Evolutionary conservation across 2,888 invertebrate species (phyloP).

Genomic region (Lissonota sp.): DNA sequence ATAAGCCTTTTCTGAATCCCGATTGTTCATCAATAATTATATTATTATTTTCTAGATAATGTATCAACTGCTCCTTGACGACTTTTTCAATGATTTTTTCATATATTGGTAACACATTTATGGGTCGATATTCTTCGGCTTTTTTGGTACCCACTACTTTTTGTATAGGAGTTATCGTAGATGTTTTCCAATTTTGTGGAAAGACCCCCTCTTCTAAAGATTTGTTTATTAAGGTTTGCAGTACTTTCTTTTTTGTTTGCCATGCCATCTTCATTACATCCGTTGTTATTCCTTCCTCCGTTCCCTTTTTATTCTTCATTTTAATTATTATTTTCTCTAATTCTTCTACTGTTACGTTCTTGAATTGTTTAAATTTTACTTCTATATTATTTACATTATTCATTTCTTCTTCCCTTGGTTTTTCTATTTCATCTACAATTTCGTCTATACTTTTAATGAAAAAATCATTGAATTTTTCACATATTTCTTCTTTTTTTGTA

Average conservation of each 20-base stretch:
- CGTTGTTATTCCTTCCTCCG: slow-evolving; percentile 21
- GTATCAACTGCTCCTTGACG: neutral
- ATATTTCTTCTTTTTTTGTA: neutral
- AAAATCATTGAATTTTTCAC: slow-evolving; percentile 9
- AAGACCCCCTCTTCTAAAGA: slow-evolving; percentile 24
- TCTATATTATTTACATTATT: no score
- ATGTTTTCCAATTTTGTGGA: slow-evolving; percentile 36
- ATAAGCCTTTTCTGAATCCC: no score
- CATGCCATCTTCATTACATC: neutral
- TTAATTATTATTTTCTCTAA: neutral
- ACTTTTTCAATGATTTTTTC: slow-evolving; percentile 9
- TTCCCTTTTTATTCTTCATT: slow-evolving; percentile 16
- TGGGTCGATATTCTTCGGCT: slow-evolving; percentile 15
- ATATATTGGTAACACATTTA: slow-evolving; percentile 12
- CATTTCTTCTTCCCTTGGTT: neutral
- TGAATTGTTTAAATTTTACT: neutral
- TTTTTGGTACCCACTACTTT: slow-evolving; percentile 13
- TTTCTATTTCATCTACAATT: neutral
- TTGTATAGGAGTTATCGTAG: slow-evolving; percentile 29
- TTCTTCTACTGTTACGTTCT: neutral
- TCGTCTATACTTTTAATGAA: slow-evolving; percentile 15
- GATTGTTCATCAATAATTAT: slow-evolving; percentile 25
- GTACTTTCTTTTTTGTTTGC: neutral
- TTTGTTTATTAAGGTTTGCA: slow-evolving; percentile 9
- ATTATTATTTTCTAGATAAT: slow-evolving; percentile 13